A percentile compares a stretch with the other conserved stretches of the same genome.
Evolutionary conservation across 2,113 vertebrate genomes (phyloP).

Genomic region (pig (Sus scrofa)): T2T-Sscrofa CM000820.6:58663001-58663500

Average conservation of each 20-base stretch:
- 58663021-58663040: too few species aligned
- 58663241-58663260: neutral
- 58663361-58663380: accelerated
- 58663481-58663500: conserved; percentile 80
- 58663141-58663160: too few species aligned
- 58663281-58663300: neutral
- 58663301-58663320: neutral
- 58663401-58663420: neutral
- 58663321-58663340: neutral
- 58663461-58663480: conserved; percentile 11
- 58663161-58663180: too few species aligned
- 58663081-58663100: too few species aligned
- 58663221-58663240: neutral
- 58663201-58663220: too few species aligned
- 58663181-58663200: neutral
- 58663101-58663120: too few species aligned
- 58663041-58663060: too few species aligned
- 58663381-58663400: neutral
- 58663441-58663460: neutral
- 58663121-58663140: too few species aligned
- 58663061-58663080: too few species aligned
- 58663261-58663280: neutral
- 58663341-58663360: neutral
- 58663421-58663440: neutral
- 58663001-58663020: too few species aligned